Evolutionary conservation across 2,113 vertebrate species (phyloP).

Genomic region (Aepyceros melampus): DNA sequence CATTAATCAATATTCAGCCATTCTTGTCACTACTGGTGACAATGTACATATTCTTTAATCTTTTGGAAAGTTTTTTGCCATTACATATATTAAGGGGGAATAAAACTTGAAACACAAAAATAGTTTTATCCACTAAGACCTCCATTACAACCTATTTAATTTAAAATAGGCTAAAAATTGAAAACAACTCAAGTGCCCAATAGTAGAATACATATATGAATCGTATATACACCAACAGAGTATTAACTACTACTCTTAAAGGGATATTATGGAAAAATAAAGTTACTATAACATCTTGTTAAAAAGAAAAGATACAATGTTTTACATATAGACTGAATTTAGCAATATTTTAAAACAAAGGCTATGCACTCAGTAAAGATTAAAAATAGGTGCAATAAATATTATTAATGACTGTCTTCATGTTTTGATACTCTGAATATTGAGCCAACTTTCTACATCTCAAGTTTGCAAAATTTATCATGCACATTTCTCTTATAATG

Average conservation of each 20-base stretch:
- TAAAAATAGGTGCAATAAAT: background rate
- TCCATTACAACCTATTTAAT: background rate
- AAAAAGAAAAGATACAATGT: background rate
- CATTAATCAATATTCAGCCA: background rate
- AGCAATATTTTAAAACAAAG: constrained; percentile 18
- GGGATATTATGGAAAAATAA: background rate
- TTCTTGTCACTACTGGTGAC: background rate
- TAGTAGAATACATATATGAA: background rate
- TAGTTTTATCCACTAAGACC: background rate
- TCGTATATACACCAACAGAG: background rate
- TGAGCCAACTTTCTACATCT: background rate
- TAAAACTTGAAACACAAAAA: background rate
- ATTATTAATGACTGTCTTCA: background rate
- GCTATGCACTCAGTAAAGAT: background rate
- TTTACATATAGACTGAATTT: background rate
- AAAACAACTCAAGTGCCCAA: background rate
- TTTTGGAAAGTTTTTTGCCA: background rate
- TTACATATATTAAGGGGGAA: background rate
- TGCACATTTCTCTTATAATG: background rate
- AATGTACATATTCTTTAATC: background rate
- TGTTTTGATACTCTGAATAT: background rate
- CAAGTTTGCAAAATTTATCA: background rate
- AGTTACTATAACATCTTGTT: background rate
- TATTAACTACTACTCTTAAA: background rate
- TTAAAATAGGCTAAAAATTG: background rate